Evolutionary conservation across 1,140 invertebrate genomes (phyloP).

Genomic region (Atta colombica): DNA sequence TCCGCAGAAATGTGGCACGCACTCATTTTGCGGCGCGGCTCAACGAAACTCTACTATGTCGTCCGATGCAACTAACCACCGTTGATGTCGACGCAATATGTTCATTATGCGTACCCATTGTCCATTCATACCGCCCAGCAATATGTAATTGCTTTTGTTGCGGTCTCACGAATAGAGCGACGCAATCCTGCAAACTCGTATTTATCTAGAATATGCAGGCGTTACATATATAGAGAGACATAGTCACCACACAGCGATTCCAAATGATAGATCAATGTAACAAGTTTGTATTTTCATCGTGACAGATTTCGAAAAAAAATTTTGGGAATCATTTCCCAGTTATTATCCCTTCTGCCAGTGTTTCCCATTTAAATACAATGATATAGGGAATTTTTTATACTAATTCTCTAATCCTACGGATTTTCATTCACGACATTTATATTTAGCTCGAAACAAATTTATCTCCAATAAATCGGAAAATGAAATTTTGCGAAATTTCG

Average conservation of each 20-base stretch:
- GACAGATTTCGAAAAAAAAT: constrained; percentile 22
- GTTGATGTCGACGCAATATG: constrained; percentile 68
- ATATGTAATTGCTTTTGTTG: constrained; percentile 77
- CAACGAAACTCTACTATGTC: constrained; percentile 45
- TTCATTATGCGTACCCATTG: constrained; percentile 74
- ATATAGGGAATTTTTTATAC: constrained; percentile 22
- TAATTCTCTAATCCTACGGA: constrained; percentile 32
- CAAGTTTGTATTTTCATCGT: constrained; percentile 21
- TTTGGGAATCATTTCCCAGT: constrained; percentile 10
- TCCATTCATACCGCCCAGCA: constrained; percentile 70
- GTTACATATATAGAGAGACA: not conserved
- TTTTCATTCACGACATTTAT: constrained; percentile 50
- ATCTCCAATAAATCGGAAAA: constrained; percentile 26
- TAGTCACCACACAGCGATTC: constrained; percentile 3
- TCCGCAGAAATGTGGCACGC: constrained; percentile 69
- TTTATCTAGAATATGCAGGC: constrained; percentile 65
- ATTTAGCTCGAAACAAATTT: constrained; percentile 28
- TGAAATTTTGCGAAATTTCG: constrained; percentile 29
- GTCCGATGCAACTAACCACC: constrained; percentile 26
- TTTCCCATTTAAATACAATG: constrained; percentile 36
- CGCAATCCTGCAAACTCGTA: constrained; percentile 34
- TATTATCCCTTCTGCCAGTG: not conserved
- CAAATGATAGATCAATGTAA: constrained; percentile 40
- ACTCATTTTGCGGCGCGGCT: constrained; percentile 60
- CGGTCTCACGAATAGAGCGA: constrained; percentile 62